Conservation (phyloP, 2,888 invertebrate genomes). For the Scaptomyza parva region DNA sequence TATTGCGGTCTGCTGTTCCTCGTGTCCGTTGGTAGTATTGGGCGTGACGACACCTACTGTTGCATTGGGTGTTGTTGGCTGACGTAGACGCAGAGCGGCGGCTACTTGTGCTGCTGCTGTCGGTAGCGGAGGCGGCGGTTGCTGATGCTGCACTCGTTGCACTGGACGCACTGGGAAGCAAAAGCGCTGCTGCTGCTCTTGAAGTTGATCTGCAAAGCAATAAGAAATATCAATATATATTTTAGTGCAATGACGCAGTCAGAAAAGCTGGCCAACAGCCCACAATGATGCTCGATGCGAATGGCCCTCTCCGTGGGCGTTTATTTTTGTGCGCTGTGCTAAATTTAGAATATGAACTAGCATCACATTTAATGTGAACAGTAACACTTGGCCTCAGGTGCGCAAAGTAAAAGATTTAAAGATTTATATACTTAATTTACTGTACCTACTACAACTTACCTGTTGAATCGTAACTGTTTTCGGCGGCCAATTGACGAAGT, state of each 20-base stretch:
- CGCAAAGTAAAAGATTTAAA: conserved; percentile 7
- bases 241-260: conserved; percentile 45
- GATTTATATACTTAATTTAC: neutral
- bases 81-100: conserved; percentile 54
- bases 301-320: conserved; percentile 58
- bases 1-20: conserved; percentile 41
- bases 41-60: conserved; percentile 78
- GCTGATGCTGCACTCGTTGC: conserved; percentile 78
- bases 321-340: conserved; percentile 63
- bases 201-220: conserved; percentile 69
- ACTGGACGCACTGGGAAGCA: conserved; percentile 84
- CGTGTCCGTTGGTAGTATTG: conserved; percentile 73
- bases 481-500: conserved; percentile 62
- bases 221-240: conserved; percentile 16
- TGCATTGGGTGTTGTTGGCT: conserved; percentile 80
- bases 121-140: conserved; percentile 23
- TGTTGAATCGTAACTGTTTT: conserved; percentile 61
- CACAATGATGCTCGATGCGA: conserved; percentile 41
- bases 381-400: conserved; percentile 43
- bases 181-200: conserved; percentile 83
- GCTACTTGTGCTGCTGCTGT: conserved; percentile 32
- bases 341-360: conserved; percentile 74
- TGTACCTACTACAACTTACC: conserved; percentile 40
- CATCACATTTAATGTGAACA: conserved; percentile 54
- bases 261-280: conserved; percentile 54